These are phyloP conservation scores for Synanthedon formicaeformis DNA, from an alignment of 2,888 invertebrate genomes.

Conservation along the genomic window DNA sequence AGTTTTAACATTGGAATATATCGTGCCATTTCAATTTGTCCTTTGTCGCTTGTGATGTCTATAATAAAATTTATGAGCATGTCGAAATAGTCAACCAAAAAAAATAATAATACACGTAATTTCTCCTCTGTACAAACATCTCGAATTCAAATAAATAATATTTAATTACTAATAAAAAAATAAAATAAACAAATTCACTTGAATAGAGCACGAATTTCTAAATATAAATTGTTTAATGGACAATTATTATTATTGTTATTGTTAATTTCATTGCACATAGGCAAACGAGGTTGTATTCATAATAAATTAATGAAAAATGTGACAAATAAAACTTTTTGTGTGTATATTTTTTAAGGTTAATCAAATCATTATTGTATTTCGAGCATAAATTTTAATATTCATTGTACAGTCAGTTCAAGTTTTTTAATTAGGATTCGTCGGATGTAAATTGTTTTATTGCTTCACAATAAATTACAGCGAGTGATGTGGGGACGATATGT, in stretches of 20 bases:
- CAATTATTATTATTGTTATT: slow-evolving; percentile 19
- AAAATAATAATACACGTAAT: too few relatives aligned
- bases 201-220: slow-evolving; percentile 51
- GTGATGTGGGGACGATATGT: slow-evolving; percentile 38
- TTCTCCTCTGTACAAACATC: too few relatives aligned
- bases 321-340: slow-evolving; percentile 62
- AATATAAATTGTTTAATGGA: slow-evolving; percentile 31
- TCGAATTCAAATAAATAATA: too few relatives aligned
- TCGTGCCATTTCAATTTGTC: too few relatives aligned
- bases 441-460: slow-evolving; percentile 39
- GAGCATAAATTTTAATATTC: slow-evolving; percentile 8
- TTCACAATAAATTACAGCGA: slow-evolving; percentile 22
- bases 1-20: too few relatives aligned
- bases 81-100: too few relatives aligned
- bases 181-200: slow-evolving; percentile 38
- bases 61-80: too few relatives aligned
- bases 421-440: slow-evolving; percentile 36
- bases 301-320: slow-evolving; percentile 48
- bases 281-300: slow-evolving; percentile 65
- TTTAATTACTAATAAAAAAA: too few relatives aligned
- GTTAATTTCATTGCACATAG: slow-evolving; percentile 61
- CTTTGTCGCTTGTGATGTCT: too few relatives aligned
- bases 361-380: slow-evolving; percentile 16
- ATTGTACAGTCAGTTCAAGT: slow-evolving; percentile 57
- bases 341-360: slow-evolving; percentile 63